These are phyloP conservation scores for Orius laevigatus DNA, from an alignment of 1,140 invertebrate genomes.

Conservation along the genomic window DNA sequence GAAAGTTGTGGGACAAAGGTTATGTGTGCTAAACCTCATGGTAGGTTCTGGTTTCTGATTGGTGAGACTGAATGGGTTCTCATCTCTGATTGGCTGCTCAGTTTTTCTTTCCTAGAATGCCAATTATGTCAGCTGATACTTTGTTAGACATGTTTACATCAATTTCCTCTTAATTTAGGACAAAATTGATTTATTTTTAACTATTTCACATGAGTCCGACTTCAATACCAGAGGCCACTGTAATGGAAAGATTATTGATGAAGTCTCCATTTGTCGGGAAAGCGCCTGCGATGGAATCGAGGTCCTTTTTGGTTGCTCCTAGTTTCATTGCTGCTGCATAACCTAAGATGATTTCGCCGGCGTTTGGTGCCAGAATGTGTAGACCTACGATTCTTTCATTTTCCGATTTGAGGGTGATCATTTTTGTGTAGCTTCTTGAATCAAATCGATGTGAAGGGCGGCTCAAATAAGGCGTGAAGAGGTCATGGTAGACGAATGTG, in stretches of 20 bases:
- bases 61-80: no score
- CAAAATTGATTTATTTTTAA: no score
- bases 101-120: no score
- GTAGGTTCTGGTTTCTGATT: no score
- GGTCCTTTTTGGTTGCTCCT: conserved; percentile 43
- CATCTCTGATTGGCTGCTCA: no score
- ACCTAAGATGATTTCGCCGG: conserved; percentile 54
- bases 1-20: no score
- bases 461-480: conserved; percentile 44
- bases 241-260: conserved; percentile 32
- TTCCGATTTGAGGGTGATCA: conserved; percentile 36
- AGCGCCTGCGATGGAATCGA: conserved; percentile 45
- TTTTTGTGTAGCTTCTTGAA: conserved; percentile 42
- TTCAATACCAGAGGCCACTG: no score
- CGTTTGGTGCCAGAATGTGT: conserved; percentile 49
- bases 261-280: conserved; percentile 48
- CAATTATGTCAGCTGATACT: no score
- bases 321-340: conserved; percentile 36
- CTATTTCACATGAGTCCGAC: no score
- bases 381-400: conserved; percentile 42
- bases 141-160: no score
- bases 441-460: conserved; percentile 27
- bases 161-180: no score
- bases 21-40: no score
- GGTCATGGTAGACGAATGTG: conserved; percentile 40